Base-by-base conservation (phyloP, 2,888 invertebrate genomes). In the Abrostola tripartita region DNA sequence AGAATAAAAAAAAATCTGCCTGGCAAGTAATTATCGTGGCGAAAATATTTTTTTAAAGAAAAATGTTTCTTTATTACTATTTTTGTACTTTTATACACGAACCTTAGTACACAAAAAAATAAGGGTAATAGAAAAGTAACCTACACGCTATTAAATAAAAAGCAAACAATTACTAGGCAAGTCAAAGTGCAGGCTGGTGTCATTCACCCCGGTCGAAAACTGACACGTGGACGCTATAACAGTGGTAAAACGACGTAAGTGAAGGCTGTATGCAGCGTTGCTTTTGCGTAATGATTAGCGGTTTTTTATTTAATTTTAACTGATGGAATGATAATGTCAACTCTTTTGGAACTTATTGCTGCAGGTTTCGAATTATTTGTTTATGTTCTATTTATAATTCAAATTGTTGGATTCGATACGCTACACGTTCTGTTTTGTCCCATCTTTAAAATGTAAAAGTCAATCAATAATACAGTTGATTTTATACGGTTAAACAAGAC, bases 151-250 rank as follows among this genome's bases (percentile, higher is more conserved):
- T 66, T 73, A 71, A 74, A 62, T 72, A 62, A 73, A 78, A 66
- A 67, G 51, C 55, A 82, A 87, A 84, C 69, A 74, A 71, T 71
- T 82, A 86, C 84, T 81, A 85, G 81, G 74, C 79, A 81, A 88
- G 88, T 88, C 88, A 89, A 90, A 92, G 88, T 89, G 90, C 90
- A 90, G 84, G 84, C 74, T 61, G 14, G 58, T 87, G 90, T 87
- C 86, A 84, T 88, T 92, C 81, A 93, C 91, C 93, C 85, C 86
- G 74, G 42, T 59, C 80, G 82, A 84, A 90, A 89, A 81, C 81
- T 78, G 82, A 90, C 91, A 91, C 92, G 92, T 91, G 91, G 84
- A 85, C 61, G 65, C 52, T 42, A 54, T 38, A 44, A 60, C 59
- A 64, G 65, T 59, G 24, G 53, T 41, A 65, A 65, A 78, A 81